phyloP scores from a whole-genome alignment of 2,888 invertebrate genomes.

The Chorisops tibialis region DNA sequence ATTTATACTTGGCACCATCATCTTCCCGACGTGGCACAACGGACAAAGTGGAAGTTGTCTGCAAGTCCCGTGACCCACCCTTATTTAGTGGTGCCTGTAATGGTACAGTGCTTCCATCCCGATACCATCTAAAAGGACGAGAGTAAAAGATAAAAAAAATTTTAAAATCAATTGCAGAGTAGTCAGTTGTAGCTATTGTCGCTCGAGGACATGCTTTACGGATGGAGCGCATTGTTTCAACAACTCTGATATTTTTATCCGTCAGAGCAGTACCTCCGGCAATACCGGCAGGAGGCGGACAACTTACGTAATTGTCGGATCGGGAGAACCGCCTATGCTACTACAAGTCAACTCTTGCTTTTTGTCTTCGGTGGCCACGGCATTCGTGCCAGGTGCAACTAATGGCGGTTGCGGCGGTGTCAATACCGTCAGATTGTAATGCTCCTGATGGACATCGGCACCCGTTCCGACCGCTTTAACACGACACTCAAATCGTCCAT shows the following conservation, averaged over 20 bases:
- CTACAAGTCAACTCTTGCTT: slow-evolving; percentile 74
- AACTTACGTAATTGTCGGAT: slow-evolving; percentile 73
- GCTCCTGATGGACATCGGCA: slow-evolving; percentile 77
- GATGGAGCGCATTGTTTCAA: too few relatives aligned
- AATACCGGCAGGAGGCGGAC: too few relatives aligned
- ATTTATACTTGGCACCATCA: slow-evolving; percentile 78
- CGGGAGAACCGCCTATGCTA: slow-evolving; percentile 85
- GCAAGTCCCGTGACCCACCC: slow-evolving; percentile 70
- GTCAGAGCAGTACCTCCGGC: too few relatives aligned
- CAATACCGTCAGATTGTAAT: slow-evolving; percentile 78
- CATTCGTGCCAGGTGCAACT: slow-evolving; percentile 71
- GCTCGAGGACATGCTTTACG: too few relatives aligned
- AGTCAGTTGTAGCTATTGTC: too few relatives aligned
- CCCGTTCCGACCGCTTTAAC: slow-evolving; percentile 81
- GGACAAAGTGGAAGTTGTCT: slow-evolving; percentile 71
- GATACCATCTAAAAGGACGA: slow-evolving; percentile 64
- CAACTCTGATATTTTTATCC: too few relatives aligned
- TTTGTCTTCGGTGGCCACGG: slow-evolving; percentile 78
- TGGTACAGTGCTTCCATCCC: slow-evolving; percentile 70
- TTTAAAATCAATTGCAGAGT: too few relatives aligned
- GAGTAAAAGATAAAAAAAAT: background rate
- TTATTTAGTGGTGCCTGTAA: slow-evolving; percentile 67
- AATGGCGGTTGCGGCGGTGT: slow-evolving; percentile 78
- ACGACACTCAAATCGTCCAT: slow-evolving; percentile 88
- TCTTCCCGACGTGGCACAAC: slow-evolving; percentile 78